Conservation (phyloP, 2,888 invertebrate genomes). For the Chymomyza caudatula region DNA sequence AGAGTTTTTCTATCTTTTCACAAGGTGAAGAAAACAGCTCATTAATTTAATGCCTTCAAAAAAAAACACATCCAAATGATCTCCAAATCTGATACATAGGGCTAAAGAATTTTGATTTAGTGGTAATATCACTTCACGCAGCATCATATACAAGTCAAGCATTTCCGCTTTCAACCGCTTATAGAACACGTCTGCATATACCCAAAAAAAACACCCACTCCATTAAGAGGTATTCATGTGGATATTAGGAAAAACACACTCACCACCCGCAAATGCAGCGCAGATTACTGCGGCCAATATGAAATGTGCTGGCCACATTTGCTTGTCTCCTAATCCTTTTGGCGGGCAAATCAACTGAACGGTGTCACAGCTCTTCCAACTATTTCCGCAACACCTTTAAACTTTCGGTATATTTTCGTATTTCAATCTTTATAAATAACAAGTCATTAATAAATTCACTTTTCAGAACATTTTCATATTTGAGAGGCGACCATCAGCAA, state of each 20-base stretch:
- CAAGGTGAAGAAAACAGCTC: too few relatives aligned
- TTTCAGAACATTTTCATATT: slow-evolving; percentile 25
- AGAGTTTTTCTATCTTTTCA: too few relatives aligned
- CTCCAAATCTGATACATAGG: not conserved
- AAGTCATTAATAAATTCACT: slow-evolving; percentile 43
- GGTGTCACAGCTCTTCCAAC: not conserved
- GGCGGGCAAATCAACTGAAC: not conserved
- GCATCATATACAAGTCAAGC: not conserved
- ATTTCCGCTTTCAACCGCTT: not conserved
- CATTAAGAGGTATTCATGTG: not conserved
- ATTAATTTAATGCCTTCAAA: not conserved
- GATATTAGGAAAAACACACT: not conserved
- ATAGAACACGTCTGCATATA: not conserved
- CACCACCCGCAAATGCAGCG: slow-evolving; percentile 47
- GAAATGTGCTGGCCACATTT: slow-evolving; percentile 55
- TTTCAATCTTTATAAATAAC: slow-evolving; percentile 34
- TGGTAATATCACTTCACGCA: not conserved
- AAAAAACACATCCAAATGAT: not conserved
- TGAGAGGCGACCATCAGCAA: slow-evolving; percentile 21
- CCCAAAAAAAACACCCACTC: not conserved
- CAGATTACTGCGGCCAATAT: slow-evolving; percentile 51
- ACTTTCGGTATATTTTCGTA: slow-evolving; percentile 19
- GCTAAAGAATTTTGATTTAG: not conserved
- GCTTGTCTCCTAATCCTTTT: slow-evolving; percentile 26
- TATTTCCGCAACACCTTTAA: slow-evolving; percentile 42